A percentile compares a stretch with the other conserved stretches of the same genome.
These are phyloP conservation scores for Drosophila cognata DNA, from an alignment of 2,888 invertebrate genomes.

Conservation along the genomic window DNA sequence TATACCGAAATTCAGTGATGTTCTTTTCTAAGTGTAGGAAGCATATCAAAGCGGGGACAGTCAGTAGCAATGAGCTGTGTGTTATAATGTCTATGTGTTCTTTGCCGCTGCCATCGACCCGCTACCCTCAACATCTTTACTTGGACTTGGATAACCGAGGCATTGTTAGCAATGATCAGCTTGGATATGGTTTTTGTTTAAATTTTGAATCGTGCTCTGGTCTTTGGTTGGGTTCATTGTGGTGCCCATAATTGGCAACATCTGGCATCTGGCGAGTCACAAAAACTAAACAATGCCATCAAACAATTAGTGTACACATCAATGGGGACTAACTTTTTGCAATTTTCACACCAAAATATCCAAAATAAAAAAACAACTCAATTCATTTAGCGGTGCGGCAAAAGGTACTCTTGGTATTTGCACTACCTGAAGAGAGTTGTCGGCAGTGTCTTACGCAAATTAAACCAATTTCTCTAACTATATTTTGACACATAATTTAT, in stretches of 20 bases:
- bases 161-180: slow-evolving; percentile 45
- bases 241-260: slow-evolving; percentile 62
- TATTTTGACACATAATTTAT: not conserved
- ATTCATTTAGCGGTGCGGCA: slow-evolving; percentile 18
- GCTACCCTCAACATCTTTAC: slow-evolving; percentile 32
- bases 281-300: slow-evolving; percentile 20
- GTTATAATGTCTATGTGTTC: not conserved
- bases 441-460: not conserved
- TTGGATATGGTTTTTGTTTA: slow-evolving; percentile 13
- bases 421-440: not conserved
- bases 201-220: not conserved
- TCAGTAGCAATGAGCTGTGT: not conserved
- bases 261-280: slow-evolving; percentile 38
- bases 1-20: not conserved
- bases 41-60: slow-evolving; percentile 8
- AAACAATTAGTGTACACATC: slow-evolving; percentile 43
- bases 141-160: slow-evolving; percentile 10
- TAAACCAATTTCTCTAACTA: not conserved
- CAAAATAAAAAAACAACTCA: slow-evolving; percentile 30
- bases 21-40: not conserved
- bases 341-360: slow-evolving; percentile 53
- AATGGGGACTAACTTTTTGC: slow-evolving; percentile 33
- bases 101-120: slow-evolving; percentile 5
- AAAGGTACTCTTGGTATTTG: not conserved
- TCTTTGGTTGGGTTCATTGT: slow-evolving; percentile 35